phyloP scores from a whole-genome alignment of 2,888 invertebrate species.

The Boloria euphrosyne region DNA sequence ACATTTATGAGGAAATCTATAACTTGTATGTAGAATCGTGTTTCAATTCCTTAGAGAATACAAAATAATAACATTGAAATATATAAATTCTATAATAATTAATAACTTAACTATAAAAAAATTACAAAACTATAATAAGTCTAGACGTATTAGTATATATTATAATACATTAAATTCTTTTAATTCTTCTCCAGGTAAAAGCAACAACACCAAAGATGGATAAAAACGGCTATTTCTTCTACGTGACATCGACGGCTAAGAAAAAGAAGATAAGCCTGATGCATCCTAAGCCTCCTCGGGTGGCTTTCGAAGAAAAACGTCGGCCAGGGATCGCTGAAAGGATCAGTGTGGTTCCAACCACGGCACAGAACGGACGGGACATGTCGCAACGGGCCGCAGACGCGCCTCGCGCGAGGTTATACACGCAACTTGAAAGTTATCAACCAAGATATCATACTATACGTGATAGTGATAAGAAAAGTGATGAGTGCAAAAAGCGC shows the following conservation, averaged over 20 bases:
- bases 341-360: conserved; percentile 66
- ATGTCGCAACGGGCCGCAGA: conserved; percentile 64
- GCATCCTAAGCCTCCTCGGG: conserved; percentile 75
- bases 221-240: conserved; percentile 77
- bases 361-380: conserved; percentile 60
- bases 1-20: too few species aligned
- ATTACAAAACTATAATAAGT: too few species aligned
- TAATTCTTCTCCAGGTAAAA: conserved; percentile 62
- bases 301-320: conserved; percentile 74
- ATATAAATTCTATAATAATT: too few species aligned
- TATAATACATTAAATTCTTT: too few species aligned
- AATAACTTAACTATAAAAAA: too few species aligned
- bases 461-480: conserved; percentile 76
- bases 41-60: too few species aligned
- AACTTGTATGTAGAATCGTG: too few species aligned
- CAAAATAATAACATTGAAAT: too few species aligned
- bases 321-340: conserved; percentile 70
- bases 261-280: conserved; percentile 80
- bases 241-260: conserved; percentile 76
- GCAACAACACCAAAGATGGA: conserved; percentile 77
- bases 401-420: conserved; percentile 74
- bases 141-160: too few species aligned
- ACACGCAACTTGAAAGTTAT: conserved; percentile 78
- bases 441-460: conserved; percentile 78
- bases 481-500: conserved; percentile 71